Percentiles rank a stretch among this genome's conserved stretches.
Conservation (phyloP, 2,113 vertebrate genomes). For the Thunnus maccoyii region DNA sequence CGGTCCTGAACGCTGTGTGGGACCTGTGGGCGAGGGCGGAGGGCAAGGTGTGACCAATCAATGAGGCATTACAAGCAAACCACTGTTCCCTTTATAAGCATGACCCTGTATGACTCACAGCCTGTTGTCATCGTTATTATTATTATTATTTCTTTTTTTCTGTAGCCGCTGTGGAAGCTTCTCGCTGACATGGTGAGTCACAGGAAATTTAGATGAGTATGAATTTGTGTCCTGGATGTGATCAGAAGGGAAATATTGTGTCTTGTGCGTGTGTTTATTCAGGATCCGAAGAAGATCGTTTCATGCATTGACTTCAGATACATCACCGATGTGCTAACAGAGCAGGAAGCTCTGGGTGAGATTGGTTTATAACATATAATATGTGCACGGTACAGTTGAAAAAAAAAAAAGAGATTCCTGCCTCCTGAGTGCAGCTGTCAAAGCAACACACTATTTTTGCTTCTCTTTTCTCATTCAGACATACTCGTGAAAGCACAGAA, state of each 20-base stretch:
- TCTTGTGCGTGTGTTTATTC: constrained; percentile 4
- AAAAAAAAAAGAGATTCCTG: background rate
- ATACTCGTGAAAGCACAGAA: constrained; percentile 82
- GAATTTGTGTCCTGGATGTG: background rate
- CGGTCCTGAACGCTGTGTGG: constrained; percentile 88
- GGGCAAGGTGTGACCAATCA: constrained; percentile 79
- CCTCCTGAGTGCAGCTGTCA: background rate
- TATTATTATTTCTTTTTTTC: constrained; percentile 5
- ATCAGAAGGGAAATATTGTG: background rate
- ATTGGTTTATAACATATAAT: background rate
- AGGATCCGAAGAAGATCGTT: constrained; percentile 83
- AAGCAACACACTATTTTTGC: constrained; percentile 7
- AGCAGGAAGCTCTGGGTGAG: constrained; percentile 86
- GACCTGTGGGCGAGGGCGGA: constrained; percentile 88
- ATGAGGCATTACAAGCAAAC: background rate
- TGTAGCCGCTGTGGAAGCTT: constrained; percentile 89
- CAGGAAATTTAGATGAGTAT: background rate
- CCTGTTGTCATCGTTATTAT: background rate
- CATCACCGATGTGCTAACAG: constrained; percentile 86
- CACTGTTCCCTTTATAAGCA: background rate
- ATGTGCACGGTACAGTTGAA: background rate
- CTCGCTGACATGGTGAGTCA: constrained; percentile 87
- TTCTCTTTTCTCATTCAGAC: constrained; percentile 72
- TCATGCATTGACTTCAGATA: constrained; percentile 90
- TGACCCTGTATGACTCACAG: constrained; percentile 22